Evolutionary conservation across 1,140 invertebrate species (phyloP).

Genomic region (Nasonia longicornis): DNA sequence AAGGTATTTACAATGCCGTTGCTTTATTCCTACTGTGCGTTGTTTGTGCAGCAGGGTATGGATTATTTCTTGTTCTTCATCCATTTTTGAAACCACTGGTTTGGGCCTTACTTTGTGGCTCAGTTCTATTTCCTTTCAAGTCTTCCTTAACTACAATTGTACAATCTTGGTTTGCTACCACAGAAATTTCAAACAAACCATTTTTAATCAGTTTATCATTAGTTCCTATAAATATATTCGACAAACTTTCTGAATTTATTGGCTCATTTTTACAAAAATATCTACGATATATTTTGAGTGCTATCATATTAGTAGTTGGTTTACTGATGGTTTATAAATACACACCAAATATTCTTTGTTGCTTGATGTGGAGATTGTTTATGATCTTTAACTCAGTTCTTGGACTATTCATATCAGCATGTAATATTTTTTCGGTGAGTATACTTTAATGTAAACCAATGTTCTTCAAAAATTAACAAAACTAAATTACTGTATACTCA

Average conservation of each 20-base stretch:
- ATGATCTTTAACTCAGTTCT: slow-evolving; percentile 62
- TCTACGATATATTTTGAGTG: slow-evolving; percentile 71
- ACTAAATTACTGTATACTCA: neutral
- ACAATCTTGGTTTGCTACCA: slow-evolving; percentile 78
- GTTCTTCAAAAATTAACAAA: neutral
- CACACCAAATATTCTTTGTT: slow-evolving; percentile 71
- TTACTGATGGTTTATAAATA: slow-evolving; percentile 66
- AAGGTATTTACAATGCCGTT: slow-evolving; percentile 88
- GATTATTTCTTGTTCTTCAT: slow-evolving; percentile 86
- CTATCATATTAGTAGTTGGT: slow-evolving; percentile 53
- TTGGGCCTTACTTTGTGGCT: slow-evolving; percentile 94
- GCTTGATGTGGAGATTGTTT: slow-evolving; percentile 66
- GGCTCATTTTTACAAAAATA: slow-evolving; percentile 74
- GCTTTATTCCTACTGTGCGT: slow-evolving; percentile 78
- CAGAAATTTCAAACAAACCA: slow-evolving; percentile 73
- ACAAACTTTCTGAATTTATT: slow-evolving; percentile 79
- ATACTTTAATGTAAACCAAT: slow-evolving; percentile 19
- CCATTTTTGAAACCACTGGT: slow-evolving; percentile 93
- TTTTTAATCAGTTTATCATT: slow-evolving; percentile 78
- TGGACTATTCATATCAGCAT: slow-evolving; percentile 64
- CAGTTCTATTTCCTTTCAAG: slow-evolving; percentile 91
- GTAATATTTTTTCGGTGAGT: slow-evolving; percentile 68
- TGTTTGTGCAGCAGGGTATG: slow-evolving; percentile 78
- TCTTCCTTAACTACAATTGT: slow-evolving; percentile 77
- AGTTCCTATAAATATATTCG: slow-evolving; percentile 80